These are phyloP conservation scores for Drosophila falleni DNA, from an alignment of 2,888 invertebrate genomes.

Conservation along the genomic window DNA sequence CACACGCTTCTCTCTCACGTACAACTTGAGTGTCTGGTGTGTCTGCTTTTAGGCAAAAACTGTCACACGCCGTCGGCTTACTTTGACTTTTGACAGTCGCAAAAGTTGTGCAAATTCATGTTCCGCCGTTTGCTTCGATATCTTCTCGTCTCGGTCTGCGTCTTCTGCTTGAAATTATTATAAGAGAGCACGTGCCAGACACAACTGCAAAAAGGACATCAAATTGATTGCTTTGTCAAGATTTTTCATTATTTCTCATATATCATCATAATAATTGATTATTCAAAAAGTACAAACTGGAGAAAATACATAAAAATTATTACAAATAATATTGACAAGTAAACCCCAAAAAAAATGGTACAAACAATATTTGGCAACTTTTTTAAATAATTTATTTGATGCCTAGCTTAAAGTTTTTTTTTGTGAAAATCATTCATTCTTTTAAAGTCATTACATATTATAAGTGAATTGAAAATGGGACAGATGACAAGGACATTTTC, in stretches of 20 bases:
- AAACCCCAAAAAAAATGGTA: background rate
- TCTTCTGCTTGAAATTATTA: slow-evolving; percentile 31
- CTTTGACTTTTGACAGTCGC: slow-evolving; percentile 74
- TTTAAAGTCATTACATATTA: background rate
- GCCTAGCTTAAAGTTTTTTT: background rate
- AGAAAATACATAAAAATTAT: background rate
- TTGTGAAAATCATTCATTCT: background rate
- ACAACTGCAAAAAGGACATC: slow-evolving; percentile 29
- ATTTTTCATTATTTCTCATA: slow-evolving; percentile 54
- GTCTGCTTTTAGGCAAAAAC: slow-evolving; percentile 55
- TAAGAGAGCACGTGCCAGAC: slow-evolving; percentile 69
- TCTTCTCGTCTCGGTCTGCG: slow-evolving; percentile 11
- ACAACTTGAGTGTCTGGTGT: slow-evolving; percentile 28
- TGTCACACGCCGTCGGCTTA: slow-evolving; percentile 72
- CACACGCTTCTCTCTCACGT: slow-evolving; percentile 41
- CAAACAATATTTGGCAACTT: background rate
- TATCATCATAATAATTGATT: slow-evolving; percentile 51
- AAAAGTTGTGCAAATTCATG: slow-evolving; percentile 71
- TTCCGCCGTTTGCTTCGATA: slow-evolving; percentile 20
- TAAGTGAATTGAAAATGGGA: background rate
- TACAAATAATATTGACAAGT: too few relatives aligned
- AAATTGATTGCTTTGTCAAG: slow-evolving; percentile 52
- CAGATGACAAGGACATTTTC: background rate
- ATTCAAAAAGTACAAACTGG: background rate
- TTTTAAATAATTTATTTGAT: background rate